These are phyloP conservation scores for Actenoides lindsayi DNA, from an alignment of 2,113 vertebrate genomes.

Conservation along the genomic window DNA sequence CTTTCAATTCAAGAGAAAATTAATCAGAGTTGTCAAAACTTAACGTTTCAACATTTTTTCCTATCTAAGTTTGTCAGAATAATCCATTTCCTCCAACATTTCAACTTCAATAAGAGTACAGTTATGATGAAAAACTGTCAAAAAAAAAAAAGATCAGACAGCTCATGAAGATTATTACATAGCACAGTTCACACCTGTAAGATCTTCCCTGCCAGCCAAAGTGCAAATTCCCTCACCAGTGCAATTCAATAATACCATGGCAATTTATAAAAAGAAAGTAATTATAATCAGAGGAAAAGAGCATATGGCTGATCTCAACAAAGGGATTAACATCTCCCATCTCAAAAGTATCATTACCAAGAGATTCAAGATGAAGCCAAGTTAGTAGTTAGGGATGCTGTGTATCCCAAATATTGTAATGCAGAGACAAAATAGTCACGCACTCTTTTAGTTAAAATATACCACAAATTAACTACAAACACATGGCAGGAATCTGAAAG, in stretches of 20 bases:
- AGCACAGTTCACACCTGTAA: constrained; percentile 16
- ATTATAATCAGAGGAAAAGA: constrained; percentile 23
- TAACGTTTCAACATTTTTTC: not conserved
- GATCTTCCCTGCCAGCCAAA: not conserved
- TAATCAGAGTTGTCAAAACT: not conserved
- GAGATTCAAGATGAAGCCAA: not conserved
- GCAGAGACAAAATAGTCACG: not conserved
- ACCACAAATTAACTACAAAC: not conserved
- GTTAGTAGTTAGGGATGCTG: constrained; percentile 2
- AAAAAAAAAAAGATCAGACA: not conserved
- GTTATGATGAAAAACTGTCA: constrained; percentile 33
- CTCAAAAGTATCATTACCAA: constrained; percentile 13
- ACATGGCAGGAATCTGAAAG: not conserved
- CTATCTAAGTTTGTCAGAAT: not conserved
- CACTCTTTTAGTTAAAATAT: not conserved
- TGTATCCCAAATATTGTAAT: not conserved
- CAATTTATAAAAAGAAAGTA: constrained; percentile 31
- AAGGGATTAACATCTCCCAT: constrained; percentile 9
- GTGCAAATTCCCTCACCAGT: not conserved
- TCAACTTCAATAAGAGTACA: not conserved
- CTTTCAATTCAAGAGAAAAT: not conserved
- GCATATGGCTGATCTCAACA: constrained; percentile 9
- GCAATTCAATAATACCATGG: not conserved
- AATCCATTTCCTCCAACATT: constrained; percentile 6
- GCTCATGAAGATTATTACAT: not conserved